These are phyloP conservation scores for Lates japonicus DNA, from an alignment of 2,797 vertebrate species.

Conservation along the genomic window DNA sequence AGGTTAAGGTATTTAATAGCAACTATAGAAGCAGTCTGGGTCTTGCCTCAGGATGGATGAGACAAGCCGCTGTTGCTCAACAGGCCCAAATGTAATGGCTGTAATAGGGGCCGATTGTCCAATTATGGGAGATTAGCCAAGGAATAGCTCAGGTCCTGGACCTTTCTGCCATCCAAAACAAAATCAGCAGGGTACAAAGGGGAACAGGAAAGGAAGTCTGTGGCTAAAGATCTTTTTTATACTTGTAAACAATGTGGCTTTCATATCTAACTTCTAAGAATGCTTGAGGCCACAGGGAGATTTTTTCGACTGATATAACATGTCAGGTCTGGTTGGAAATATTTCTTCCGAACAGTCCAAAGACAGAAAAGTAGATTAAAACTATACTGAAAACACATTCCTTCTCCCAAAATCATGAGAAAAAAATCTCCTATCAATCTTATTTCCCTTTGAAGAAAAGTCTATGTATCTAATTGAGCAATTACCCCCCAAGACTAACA, in stretches of 20 bases:
- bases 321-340: slow-evolving; percentile 13
- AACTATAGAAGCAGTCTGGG: slow-evolving; percentile 4
- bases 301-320: slow-evolving; percentile 18
- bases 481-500: background rate
- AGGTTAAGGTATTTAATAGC: background rate
- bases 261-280: slow-evolving; percentile 48
- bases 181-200: slow-evolving; percentile 74
- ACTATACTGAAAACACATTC: slow-evolving; percentile 15
- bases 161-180: slow-evolving; percentile 77
- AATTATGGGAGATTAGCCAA: slow-evolving; percentile 81
- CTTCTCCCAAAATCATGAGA: background rate
- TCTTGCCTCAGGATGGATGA: slow-evolving; percentile 19
- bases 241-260: slow-evolving; percentile 65
- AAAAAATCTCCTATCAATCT: background rate
- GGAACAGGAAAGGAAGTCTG: slow-evolving; percentile 60
- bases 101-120: slow-evolving; percentile 76
- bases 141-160: slow-evolving; percentile 70
- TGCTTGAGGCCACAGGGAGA: slow-evolving; percentile 2
- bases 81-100: slow-evolving; percentile 70
- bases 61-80: slow-evolving; percentile 61
- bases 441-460: slow-evolving; percentile 10
- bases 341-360: background rate
- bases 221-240: slow-evolving; percentile 48
- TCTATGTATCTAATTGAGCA: background rate
- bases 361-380: background rate